These are phyloP conservation scores for Coleophora deauratella DNA, from an alignment of 2,888 invertebrate species.

Conservation along the genomic window DNA sequence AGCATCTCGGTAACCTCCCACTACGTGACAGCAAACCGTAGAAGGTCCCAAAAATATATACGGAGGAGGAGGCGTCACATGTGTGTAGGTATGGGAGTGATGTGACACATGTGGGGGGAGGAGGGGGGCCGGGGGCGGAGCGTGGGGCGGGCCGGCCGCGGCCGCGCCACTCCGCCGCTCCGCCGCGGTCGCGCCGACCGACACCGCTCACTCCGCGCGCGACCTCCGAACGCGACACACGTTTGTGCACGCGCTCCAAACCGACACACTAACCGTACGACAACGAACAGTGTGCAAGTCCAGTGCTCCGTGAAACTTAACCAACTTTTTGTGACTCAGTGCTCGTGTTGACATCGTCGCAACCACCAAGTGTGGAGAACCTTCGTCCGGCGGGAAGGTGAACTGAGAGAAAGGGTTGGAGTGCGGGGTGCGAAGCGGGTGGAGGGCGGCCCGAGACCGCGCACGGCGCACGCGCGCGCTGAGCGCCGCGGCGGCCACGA, in stretches of 20 bases:
- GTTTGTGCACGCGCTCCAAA: constrained; percentile 36
- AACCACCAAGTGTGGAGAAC: constrained; percentile 20
- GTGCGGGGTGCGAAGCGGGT: constrained; percentile 52
- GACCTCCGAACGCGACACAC: constrained; percentile 50
- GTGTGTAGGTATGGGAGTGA: constrained; percentile 50
- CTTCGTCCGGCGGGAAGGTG: constrained; percentile 48
- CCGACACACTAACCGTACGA: constrained; percentile 28
- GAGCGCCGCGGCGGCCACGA: constrained; percentile 29
- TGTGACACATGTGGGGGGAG: constrained; percentile 50
- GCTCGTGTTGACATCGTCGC: constrained; percentile 20
- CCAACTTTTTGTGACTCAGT: constrained; percentile 35
- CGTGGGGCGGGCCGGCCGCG: constrained; percentile 55
- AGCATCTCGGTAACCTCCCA: neutral
- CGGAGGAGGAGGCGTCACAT: constrained; percentile 63
- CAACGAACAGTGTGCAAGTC: constrained; percentile 8
- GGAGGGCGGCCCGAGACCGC: constrained; percentile 59
- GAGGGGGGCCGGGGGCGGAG: constrained; percentile 23
- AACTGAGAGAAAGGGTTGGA: constrained; percentile 64
- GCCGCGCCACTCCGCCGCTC: constrained; percentile 36
- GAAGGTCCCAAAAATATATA: constrained; percentile 55
- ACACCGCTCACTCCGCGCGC: constrained; percentile 42
- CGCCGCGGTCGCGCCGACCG: constrained; percentile 29
- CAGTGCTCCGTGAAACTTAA: constrained; percentile 35
- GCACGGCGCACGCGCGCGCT: constrained; percentile 60
- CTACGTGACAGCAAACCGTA: neutral